Conservation (phyloP, 2,888 invertebrate species). For the Drepanosiphum platanoidis region DNA sequence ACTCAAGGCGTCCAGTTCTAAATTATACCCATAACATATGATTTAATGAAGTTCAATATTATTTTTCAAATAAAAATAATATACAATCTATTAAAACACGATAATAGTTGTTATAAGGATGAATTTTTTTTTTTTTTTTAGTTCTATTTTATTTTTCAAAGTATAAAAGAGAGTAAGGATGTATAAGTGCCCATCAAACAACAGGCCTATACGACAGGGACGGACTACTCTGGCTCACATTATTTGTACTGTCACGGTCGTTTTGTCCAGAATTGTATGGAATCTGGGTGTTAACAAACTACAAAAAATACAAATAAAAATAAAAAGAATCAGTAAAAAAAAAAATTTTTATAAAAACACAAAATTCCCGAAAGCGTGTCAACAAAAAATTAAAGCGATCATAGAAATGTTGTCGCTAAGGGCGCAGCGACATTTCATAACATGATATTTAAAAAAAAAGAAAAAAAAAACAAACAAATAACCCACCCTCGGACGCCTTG, state of each 20-base stretch:
- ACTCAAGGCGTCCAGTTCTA: constrained; percentile 56
- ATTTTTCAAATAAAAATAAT: constrained; percentile 11
- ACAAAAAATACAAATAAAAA: constrained; percentile 55
- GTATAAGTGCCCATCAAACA: constrained; percentile 45
- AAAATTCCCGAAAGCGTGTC: constrained; percentile 60
- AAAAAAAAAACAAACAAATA: constrained; percentile 2
- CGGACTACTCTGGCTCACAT: constrained; percentile 61
- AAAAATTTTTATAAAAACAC: constrained; percentile 44
- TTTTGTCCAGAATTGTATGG: constrained; percentile 61
- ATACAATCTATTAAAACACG: constrained; percentile 13
- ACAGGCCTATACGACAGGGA: constrained; percentile 60
- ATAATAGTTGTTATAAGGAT: constrained; percentile 11
- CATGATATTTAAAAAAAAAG: neutral
- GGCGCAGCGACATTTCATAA: constrained; percentile 45
- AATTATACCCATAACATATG: constrained; percentile 29
- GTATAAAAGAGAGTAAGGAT: constrained; percentile 4
- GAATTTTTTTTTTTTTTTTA: neutral
- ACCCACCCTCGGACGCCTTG: constrained; percentile 53
- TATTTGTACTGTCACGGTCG: constrained; percentile 61
- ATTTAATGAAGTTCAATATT: neutral
- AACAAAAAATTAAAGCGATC: constrained; percentile 57
- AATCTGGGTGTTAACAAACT: constrained; percentile 62
- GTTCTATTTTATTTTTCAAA: constrained; percentile 12
- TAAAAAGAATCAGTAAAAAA: constrained; percentile 52
- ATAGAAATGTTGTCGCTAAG: constrained; percentile 43